These are phyloP conservation scores for Astur gentilis DNA, from an alignment of 2,113 vertebrate genomes.

Conservation along the genomic window DNA sequence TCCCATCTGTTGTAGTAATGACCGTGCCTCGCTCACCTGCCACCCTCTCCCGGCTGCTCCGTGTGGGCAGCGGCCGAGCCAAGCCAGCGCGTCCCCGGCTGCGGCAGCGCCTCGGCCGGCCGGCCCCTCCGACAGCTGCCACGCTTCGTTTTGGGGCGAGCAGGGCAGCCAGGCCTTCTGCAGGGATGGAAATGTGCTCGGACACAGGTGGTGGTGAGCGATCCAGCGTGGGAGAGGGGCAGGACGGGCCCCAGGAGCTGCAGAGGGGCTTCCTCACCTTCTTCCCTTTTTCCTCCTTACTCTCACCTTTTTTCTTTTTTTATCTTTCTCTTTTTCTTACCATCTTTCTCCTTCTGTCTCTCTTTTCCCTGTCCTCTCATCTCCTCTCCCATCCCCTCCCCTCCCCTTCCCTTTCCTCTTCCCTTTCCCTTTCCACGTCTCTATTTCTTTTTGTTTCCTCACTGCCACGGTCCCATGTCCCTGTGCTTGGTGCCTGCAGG, in stretches of 20 bases:
- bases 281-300: background rate
- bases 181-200: background rate
- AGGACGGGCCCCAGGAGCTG: rapidly evolving
- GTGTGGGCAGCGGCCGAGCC: background rate
- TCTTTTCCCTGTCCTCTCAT: no score
- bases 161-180: background rate
- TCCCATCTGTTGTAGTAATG: slow-evolving; percentile 66
- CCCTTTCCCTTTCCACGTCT: no score
- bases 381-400: no score
- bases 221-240: rapidly evolving
- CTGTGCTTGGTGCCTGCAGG: background rate
- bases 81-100: background rate
- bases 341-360: background rate
- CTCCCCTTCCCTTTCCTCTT: no score
- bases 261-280: background rate
- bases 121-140: background rate
- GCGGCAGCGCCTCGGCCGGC: background rate
- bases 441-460: background rate
- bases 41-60: slow-evolving; percentile 29
- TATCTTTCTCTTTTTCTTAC: background rate
- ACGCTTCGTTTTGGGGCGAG: background rate
- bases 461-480: rapidly evolving
- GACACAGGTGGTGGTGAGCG: background rate
- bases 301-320: background rate
- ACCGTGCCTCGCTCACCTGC: slow-evolving; percentile 53